Conservation (phyloP, 2,113 vertebrate species). For the Varanus salvator region DNA sequence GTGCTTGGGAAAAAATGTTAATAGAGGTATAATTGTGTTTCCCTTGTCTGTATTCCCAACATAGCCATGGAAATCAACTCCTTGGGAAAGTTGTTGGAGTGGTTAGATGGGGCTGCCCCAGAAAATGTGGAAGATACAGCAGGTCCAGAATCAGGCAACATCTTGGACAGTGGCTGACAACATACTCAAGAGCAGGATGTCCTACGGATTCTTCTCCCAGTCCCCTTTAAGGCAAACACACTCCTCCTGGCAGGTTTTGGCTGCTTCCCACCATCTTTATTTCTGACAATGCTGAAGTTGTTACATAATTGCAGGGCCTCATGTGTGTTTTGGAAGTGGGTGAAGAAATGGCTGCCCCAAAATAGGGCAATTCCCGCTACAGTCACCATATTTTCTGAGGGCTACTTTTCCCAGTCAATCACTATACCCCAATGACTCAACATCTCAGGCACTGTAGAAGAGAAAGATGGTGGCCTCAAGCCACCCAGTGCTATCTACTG, state of each 20-base stretch:
- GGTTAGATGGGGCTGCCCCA: rapidly evolving
- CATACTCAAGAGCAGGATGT: background rate
- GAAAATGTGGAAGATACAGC: background rate
- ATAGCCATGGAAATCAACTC: constrained; percentile 15
- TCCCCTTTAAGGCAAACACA: background rate
- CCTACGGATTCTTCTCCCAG: background rate
- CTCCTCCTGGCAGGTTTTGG: too few relatives aligned
- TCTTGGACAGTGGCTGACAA: background rate
- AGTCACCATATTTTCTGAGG: too few relatives aligned
- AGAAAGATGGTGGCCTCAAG: background rate
- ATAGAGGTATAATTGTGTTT: background rate
- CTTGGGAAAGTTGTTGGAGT: background rate
- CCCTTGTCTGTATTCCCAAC: background rate
- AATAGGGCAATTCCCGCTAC: too few relatives aligned
- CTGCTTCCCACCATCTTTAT: too few relatives aligned
- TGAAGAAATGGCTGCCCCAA: too few relatives aligned
- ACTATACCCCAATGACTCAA: background rate
- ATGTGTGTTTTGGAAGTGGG: too few relatives aligned
- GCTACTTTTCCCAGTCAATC: background rate
- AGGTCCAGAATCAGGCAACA: background rate
- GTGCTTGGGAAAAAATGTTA: background rate
- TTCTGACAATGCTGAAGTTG: too few relatives aligned
- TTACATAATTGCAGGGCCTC: too few relatives aligned
- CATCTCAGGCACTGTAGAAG: background rate
- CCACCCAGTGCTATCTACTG: background rate